A percentile compares a stretch with the other conserved stretches of the same genome.
Evolutionary conservation across 2,888 invertebrate genomes (phyloP).

Genomic region (Pseudoips prasinana): DNA sequence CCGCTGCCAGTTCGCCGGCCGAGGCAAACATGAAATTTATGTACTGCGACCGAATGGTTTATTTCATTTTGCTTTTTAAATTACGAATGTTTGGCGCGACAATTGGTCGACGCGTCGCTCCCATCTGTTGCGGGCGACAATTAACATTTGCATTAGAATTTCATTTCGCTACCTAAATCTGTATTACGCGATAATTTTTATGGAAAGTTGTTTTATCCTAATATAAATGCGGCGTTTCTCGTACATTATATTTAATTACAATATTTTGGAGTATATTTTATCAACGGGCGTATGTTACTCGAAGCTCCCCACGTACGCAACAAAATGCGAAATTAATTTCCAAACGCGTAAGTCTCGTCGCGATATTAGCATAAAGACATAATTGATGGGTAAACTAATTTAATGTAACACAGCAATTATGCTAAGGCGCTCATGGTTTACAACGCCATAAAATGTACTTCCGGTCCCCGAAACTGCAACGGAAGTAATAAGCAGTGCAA

Average conservation of each 20-base stretch:
- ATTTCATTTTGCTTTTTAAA: conserved; percentile 80
- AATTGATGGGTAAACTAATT: conserved; percentile 76
- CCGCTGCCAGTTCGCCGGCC: conserved; percentile 76
- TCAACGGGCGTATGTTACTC: conserved; percentile 13
- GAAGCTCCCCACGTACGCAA: conserved; percentile 21
- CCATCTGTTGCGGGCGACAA: conserved; percentile 75
- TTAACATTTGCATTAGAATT: conserved; percentile 71
- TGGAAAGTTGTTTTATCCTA: conserved; percentile 14
- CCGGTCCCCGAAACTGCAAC: conserved; percentile 72
- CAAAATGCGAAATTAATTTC: conserved; percentile 40
- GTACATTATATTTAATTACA: not conserved
- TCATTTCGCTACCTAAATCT: conserved; percentile 40
- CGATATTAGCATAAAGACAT: conserved; percentile 67
- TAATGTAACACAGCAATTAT: conserved; percentile 76
- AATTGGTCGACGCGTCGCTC: conserved; percentile 69
- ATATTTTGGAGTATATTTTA: not conserved
- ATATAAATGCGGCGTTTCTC: conserved; percentile 12
- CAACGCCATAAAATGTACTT: conserved; percentile 75
- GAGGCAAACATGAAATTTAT: conserved; percentile 80
- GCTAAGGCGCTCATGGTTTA: conserved; percentile 76
- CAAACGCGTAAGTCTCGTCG: conserved; percentile 39
- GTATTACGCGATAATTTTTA: conserved; percentile 30
- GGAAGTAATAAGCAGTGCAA: conserved; percentile 78
- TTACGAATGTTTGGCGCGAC: conserved; percentile 78
- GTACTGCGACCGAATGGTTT: conserved; percentile 77